Evolutionary conservation across 2,888 invertebrate species (phyloP), one percentile per base, ranked within the genome.

Genomic region (Anagyrus pseudococci): DNA sequence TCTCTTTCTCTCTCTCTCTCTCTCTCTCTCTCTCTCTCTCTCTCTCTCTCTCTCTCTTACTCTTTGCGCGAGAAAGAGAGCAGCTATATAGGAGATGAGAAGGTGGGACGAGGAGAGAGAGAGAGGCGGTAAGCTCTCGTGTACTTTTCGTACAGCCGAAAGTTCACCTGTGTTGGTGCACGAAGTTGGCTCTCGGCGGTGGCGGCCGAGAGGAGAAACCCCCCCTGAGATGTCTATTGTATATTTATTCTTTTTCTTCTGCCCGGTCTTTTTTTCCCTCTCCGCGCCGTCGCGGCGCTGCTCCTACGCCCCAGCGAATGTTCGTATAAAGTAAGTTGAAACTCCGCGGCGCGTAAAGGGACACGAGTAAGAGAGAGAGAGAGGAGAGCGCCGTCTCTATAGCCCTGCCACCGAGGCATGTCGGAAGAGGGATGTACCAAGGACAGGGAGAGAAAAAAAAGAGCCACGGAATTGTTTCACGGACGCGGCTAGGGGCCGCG

Each of bases 271-370:
- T 10, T 29, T 10, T 10, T 10, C 29, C 37, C 20, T 40, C 15
- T 37, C 7, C 26, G 10, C 8, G 6, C 29, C 29, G 1, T 20
- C 53, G 49, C 43, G 26, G 20, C 41, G 17, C 47, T 40, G 50
- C n/a, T n/a, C n/a, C n/a, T n/a, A n/a, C n/a, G n/a, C n/a, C n/a
- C n/a, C n/a, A n/a, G n/a, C n/a, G n/a, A n/a, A n/a, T 60, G 57
- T 57, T 64, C 43, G 56, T 49, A n/a, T 29, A 61, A 62, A 66
- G 62, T 62, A 60, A 66, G 62, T 60, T 62, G 66, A 43, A 59
- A 62, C 62, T 66, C 56, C n/a, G 47, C 58, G 17, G 47, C 55
- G 55, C 55, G 58, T 65, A 60, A 56, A 66, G 66, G 59, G 56
- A 66, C 62, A 59, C 37, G 62, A 61, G 54, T 57, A 65, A 57